These are phyloP conservation scores for Psilanteris sp. DNA, from an alignment of 1,140 invertebrate species.

Conservation along the genomic window DNA sequence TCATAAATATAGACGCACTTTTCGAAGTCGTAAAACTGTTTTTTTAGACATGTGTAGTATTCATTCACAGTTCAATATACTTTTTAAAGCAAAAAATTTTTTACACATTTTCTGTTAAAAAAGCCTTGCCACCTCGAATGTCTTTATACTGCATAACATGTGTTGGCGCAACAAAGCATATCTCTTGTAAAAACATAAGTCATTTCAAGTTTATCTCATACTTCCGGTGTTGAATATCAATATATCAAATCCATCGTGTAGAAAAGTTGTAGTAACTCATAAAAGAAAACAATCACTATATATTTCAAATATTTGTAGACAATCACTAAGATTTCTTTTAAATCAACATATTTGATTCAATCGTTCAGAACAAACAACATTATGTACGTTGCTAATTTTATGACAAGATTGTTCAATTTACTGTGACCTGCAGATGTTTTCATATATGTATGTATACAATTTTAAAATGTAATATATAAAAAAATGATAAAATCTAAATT, in stretches of 20 bases:
- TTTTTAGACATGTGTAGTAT: slow-evolving; percentile 3
- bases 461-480: no score
- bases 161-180: slow-evolving; percentile 29
- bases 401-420: no score
- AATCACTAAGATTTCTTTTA: slow-evolving; percentile 5
- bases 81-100: slow-evolving; percentile 30
- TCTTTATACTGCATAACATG: slow-evolving; percentile 47
- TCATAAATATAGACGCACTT: slow-evolving; percentile 22
- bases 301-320: slow-evolving; percentile 37
- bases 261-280: slow-evolving; percentile 7
- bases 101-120: slow-evolving; percentile 21
- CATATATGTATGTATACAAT: no score
- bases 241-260: slow-evolving; percentile 19
- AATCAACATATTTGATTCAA: not conserved
- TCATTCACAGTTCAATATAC: slow-evolving; percentile 24
- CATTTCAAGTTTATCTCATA: slow-evolving; percentile 34
- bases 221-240: slow-evolving; percentile 49
- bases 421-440: no score
- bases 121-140: slow-evolving; percentile 31
- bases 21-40: slow-evolving; percentile 17
- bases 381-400: not conserved
- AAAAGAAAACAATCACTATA: slow-evolving; percentile 27
- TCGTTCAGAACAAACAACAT: not conserved
- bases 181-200: slow-evolving; percentile 42
- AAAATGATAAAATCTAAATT: no score